Conservation (phyloP, 2,888 invertebrate species). For the Helobdella robusta region DNA sequence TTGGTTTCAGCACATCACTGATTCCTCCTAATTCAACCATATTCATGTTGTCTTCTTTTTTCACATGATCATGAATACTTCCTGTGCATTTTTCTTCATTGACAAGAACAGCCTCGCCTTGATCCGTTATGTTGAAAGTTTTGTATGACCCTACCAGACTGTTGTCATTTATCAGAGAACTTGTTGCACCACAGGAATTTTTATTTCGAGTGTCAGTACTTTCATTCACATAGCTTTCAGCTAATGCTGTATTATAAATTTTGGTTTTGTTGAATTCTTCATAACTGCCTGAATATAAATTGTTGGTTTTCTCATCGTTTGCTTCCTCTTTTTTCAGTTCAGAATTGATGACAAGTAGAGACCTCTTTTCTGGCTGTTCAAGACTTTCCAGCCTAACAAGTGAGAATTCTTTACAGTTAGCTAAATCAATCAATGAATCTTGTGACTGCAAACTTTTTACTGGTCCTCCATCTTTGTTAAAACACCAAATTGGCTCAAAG, state of each 20-base stretch:
- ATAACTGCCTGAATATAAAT: no score
- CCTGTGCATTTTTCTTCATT: slow-evolving; percentile 1
- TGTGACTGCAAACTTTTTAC: neutral
- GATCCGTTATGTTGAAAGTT: slow-evolving; percentile 14
- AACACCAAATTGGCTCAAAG: slow-evolving; percentile 28
- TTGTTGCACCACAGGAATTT: neutral
- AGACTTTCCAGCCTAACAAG: slow-evolving; percentile 31
- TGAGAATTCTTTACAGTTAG: slow-evolving; percentile 32
- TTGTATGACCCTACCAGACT: slow-evolving; percentile 20
- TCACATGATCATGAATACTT: neutral
- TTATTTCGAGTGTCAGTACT: neutral
- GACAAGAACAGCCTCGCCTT: neutral
- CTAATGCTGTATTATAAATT: slow-evolving; percentile 8
- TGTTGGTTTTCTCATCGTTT: neutral
- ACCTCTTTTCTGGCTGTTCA: slow-evolving; percentile 27
- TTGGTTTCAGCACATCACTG: slow-evolving; percentile 23
- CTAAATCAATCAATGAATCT: slow-evolving; percentile 27
- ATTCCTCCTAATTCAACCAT: slow-evolving; percentile 12
- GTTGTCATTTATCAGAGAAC: neutral
- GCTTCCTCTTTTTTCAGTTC: slow-evolving; percentile 4
- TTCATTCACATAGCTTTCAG: no score
- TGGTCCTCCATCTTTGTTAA: slow-evolving; percentile 14
- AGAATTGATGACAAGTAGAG: slow-evolving; percentile 30
- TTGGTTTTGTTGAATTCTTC: neutral
- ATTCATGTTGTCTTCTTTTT: neutral